Evolutionary conservation across 1,140 invertebrate genomes (phyloP), one percentile per base, ranked within the genome.

Genomic region (Bilobella aurantiaca): DNA sequence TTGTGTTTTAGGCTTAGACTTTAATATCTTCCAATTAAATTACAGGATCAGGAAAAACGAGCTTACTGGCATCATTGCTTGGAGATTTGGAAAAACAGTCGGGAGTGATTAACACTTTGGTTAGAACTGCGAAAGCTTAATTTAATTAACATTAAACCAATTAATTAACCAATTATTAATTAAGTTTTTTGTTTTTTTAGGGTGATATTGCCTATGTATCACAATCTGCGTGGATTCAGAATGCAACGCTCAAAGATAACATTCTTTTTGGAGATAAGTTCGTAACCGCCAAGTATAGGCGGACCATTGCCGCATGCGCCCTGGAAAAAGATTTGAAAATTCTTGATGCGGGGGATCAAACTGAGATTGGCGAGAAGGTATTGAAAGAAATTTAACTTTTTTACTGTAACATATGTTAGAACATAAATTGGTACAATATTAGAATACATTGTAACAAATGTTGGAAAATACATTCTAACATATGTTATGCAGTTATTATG

Each of bases 71-170:
- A 5, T 80, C 81, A 8, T 69, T 82, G 1, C 69, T 83, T 12
- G 81, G 82, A 58, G 78, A 81, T 63, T 77, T 79, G 75, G 64
- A 74, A 58, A 67, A 59, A 46, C 34, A 60, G 27, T 31, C 25
- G 32, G 66, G 56, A 2, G 1, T 18, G 93, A 58, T 90, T 93
- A 21, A 96, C 92, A 0, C 91, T 8, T 66, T 79, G 3, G 79
- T 53, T 18, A 14, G 34, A 42, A 42, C n/a, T n/a, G n/a, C n/a
- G n/a, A n/a, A n/a, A n/a, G n/a, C n/a, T n/a, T n/a, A n/a, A n/a
- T n/a, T n/a, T n/a, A n/a, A n/a, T n/a, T n/a, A n/a, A n/a, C n/a
- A n/a, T n/a, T n/a, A n/a, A n/a, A n/a, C 3, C 49, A 31, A 3
- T 61, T 64, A 42, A 42, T 42, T 18, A 18, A 12, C 8, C 34